Conservation (phyloP, 2,888 invertebrate genomes). For the Drosophila suboccidentalis region DNA sequence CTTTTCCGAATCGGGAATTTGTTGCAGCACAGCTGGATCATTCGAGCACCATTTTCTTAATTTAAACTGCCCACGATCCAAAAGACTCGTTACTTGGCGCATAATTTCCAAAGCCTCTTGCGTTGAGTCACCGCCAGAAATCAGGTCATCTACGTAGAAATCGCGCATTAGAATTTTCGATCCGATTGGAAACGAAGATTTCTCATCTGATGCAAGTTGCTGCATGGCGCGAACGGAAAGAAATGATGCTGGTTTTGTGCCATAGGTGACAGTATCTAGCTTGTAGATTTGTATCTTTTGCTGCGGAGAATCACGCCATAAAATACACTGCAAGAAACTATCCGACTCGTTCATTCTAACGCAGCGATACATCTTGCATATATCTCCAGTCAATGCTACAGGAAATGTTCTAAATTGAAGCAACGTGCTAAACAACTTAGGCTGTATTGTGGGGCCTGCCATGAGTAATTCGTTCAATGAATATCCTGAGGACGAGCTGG, state of each 20-base stretch:
- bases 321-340: constrained; percentile 3
- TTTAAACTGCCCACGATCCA: too few relatives aligned
- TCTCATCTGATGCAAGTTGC: too few relatives aligned
- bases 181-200: too few relatives aligned
- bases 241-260: constrained; percentile 10
- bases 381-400: not conserved
- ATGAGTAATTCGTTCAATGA: constrained; percentile 6
- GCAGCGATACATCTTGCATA: constrained; percentile 19
- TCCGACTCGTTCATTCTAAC: not conserved
- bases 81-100: too few relatives aligned
- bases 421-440: not conserved
- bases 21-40: too few relatives aligned
- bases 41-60: too few relatives aligned
- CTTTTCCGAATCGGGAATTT: not conserved
- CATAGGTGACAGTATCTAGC: constrained; percentile 10
- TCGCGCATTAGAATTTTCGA: too few relatives aligned
- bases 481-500: not conserved
- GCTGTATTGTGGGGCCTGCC: constrained; percentile 6
- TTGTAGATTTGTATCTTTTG: not conserved
- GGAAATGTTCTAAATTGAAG: not conserved
- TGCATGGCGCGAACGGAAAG: not conserved
- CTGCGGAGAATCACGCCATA: constrained; percentile 4
- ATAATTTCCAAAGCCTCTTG: too few relatives aligned
- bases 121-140: too few relatives aligned
- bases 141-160: too few relatives aligned